Conservation (phyloP, 2,113 vertebrate genomes). For the Mesoclemmys tuberculata region DNA sequence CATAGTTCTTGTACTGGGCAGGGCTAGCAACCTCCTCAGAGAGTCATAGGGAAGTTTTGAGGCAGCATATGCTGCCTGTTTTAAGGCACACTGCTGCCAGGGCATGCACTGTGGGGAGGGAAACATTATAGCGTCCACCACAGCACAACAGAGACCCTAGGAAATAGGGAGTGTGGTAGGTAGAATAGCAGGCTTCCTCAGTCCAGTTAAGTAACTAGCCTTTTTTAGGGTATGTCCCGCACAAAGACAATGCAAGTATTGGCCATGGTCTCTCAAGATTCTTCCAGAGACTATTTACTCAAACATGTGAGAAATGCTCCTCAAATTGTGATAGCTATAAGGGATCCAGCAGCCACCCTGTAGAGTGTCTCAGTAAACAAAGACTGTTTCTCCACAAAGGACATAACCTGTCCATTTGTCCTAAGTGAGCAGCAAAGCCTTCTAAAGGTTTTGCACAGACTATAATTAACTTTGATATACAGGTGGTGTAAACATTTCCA, state of each 20-base stretch:
- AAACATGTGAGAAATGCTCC: constrained; percentile 82
- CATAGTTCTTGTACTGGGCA: background rate
- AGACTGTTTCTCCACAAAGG: constrained; percentile 73
- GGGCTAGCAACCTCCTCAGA: background rate
- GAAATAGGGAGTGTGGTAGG: background rate
- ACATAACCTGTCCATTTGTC: constrained; percentile 79
- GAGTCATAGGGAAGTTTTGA: background rate
- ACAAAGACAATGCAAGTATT: constrained; percentile 80
- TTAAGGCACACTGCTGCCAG: background rate
- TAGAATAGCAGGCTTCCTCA: background rate
- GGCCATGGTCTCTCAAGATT: constrained; percentile 74
- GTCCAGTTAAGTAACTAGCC: background rate
- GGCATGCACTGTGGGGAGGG: background rate
- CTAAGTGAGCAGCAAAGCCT: constrained; percentile 74
- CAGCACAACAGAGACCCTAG: background rate
- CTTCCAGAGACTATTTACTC: constrained; percentile 73
- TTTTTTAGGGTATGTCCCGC: constrained; percentile 76
- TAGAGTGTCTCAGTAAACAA: constrained; percentile 74
- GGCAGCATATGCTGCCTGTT: background rate
- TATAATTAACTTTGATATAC: background rate
- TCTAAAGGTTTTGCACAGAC: background rate
- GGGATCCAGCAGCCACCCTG: constrained; percentile 73
- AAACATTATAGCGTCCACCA: background rate
- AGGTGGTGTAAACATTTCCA: background rate
- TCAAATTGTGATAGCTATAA: constrained; percentile 79